Evolutionary conservation across 2,797 vertebrate species (phyloP), one percentile per base, ranked within the genome.

Genomic region (Pseudopleuronectes americanus): DNA sequence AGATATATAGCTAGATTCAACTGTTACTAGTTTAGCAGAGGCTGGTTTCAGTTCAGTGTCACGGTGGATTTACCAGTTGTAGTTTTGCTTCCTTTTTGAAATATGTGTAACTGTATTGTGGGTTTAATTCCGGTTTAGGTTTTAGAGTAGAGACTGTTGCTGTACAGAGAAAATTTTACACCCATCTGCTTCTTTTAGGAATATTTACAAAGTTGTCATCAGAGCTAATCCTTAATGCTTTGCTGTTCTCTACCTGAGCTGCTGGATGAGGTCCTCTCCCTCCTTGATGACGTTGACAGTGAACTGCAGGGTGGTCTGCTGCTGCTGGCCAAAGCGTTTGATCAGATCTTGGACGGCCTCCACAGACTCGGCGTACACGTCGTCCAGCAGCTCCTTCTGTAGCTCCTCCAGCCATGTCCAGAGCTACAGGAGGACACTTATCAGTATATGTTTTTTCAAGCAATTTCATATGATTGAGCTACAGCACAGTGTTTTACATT

Each of bases 371-470:
- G 98, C 97, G 0, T 98, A 99, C 71, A 99, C 97, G 64, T 99
- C 97, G 41, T 99, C 98, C 89, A 99, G 94, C 79, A 99, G 93
- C 72, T 99, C 98, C 83, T 98, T 99, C 93, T 99, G 97, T 22
- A 99, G 93, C 74, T 99, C 98, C 92, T 99, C 98, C 89, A 99
- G 94, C 98, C 97, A 99, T 0, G 97, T 97, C 97, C 97, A 99
- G 77, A 99, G 92, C 98, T 99, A 80, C 48, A 55, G 52, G 24
- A 60, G n/a, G 13, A 36, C 14, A 57, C 8, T 21, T 0, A 22
- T 51, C 0, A 24, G 28, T 17, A 31, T 2, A 4, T 17, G 17
- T 24, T 23, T 52, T 52, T 52, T 5, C 6, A 4, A 19, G 5
- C 19, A 36, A 2, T 3, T n/a, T 65, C 16, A 23, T 19, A 19